Evolutionary conservation across 2,888 invertebrate species (phyloP), one percentile per base, ranked within the genome.

Genomic region (Idaea straminata): DNA sequence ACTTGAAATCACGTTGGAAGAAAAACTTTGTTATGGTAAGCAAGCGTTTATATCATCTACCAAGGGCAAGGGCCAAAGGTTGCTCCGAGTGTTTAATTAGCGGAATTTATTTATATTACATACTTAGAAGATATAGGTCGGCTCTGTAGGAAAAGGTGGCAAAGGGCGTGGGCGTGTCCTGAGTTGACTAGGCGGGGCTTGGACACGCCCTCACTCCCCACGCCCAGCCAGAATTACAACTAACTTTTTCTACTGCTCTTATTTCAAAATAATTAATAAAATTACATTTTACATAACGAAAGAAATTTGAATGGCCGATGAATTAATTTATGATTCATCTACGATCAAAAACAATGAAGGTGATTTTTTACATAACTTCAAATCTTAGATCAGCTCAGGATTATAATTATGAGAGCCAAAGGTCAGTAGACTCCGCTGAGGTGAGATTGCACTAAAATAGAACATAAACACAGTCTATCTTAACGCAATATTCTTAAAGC

Each of bases 141-240:
- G 85, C 85, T 87, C 86, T 86, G 80, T 84, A 78, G 78, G 83
- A 84, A 87, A 88, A 90, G 85, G 86, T 89, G 83, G 87, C 80
- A 83, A 91, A 91, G 91, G 92, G 91, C 91, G 89, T 87, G 85
- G 92, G 92, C 89, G 91, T 85, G 84, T 77, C 84, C 77, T 72
- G 74, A 77, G 83, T 78, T 74, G 73, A 82, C 78, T 90, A 91
- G 92, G 92, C 91, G 92, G 91, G 83, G 91, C 87, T 67, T 77
- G 68, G 86, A 83, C 91, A 89, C 92, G 91, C 92, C 92, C 84
- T 85, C 85, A 68, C 70, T 77, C 77, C 83, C 83, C 84, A 88
- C 89, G 91, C 92, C 92, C 88, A 87, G 79, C 80, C 85, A 82
- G 81, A 84, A 86, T 83, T 85, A 84, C 80, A 81, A 83, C 81